Evolutionary conservation across 2,888 invertebrate species (phyloP).

Genomic region (Amphipyra tragopoginis): DNA sequence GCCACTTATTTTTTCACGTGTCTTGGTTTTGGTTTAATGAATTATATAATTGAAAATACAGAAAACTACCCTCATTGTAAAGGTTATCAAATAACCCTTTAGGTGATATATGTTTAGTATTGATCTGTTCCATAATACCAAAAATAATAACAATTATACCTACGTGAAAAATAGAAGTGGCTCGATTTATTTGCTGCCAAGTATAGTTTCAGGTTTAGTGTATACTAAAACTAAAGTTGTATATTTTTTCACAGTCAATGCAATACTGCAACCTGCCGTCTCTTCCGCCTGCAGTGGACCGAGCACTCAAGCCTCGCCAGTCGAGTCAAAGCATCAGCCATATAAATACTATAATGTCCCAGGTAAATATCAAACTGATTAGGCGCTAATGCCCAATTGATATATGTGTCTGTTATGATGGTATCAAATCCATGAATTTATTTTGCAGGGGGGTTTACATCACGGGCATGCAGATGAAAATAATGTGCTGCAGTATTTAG

Average conservation of each 20-base stretch:
- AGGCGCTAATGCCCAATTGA: background rate
- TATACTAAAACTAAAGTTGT: no score
- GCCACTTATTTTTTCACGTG: no score
- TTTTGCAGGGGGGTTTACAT: conserved; percentile 60
- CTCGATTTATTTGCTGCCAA: no score
- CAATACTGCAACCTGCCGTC: conserved; percentile 81
- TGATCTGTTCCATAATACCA: no score
- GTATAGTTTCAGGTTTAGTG: no score
- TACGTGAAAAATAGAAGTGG: no score
- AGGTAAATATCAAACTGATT: conserved; percentile 50
- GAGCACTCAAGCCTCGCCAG: conserved; percentile 94
- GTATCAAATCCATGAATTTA: background rate
- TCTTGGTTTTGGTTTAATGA: no score
- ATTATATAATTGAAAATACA: no score
- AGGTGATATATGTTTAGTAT: no score
- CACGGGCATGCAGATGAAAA: conserved; percentile 57
- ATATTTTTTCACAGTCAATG: conserved; percentile 72
- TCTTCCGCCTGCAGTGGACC: conserved; percentile 94
- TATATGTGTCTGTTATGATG: background rate
- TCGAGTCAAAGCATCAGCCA: conserved; percentile 80
- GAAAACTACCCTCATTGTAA: no score
- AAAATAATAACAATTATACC: no score
- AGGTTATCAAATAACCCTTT: no score
- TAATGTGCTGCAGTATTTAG: conserved; percentile 93
- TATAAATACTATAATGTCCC: conserved; percentile 63